Percentiles rank a stretch among this genome's conserved stretches.
Evolutionary conservation across 2,113 vertebrate species (phyloP).

Genomic region (Capreolus pygargus): DNA sequence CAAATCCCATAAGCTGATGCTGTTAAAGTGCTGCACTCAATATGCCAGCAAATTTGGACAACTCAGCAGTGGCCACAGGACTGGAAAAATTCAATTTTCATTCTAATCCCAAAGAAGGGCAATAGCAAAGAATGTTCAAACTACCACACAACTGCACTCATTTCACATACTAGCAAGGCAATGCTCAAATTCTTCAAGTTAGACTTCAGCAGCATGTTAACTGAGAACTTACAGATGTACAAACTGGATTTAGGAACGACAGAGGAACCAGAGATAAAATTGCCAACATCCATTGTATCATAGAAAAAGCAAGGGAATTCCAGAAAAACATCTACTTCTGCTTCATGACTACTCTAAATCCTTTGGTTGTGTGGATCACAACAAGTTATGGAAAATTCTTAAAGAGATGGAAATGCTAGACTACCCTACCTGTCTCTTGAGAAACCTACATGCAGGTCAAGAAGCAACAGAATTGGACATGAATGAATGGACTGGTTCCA

Average conservation of each 20-base stretch:
- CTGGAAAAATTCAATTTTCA: neutral
- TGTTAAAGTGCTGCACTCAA: neutral
- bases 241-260: neutral
- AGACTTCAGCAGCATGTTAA: neutral
- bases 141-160: neutral
- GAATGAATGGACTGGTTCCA: neutral
- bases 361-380: neutral
- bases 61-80: neutral
- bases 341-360: neutral
- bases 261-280: neutral
- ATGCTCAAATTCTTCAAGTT: neutral
- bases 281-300: neutral
- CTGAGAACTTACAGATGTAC: neutral
- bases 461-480: neutral
- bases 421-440: neutral
- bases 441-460: neutral
- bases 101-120: neutral
- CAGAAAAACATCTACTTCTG: neutral
- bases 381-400: neutral
- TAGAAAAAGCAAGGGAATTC: neutral
- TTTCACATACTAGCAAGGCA: neutral
- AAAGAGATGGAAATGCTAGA: neutral
- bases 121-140: neutral
- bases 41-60: neutral
- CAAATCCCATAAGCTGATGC: neutral